Percentiles rank a stretch among this genome's conserved stretches.
These are phyloP conservation scores for Siphamia tubifer DNA, from an alignment of 2,113 vertebrate species.

Conservation along the genomic window DNA sequence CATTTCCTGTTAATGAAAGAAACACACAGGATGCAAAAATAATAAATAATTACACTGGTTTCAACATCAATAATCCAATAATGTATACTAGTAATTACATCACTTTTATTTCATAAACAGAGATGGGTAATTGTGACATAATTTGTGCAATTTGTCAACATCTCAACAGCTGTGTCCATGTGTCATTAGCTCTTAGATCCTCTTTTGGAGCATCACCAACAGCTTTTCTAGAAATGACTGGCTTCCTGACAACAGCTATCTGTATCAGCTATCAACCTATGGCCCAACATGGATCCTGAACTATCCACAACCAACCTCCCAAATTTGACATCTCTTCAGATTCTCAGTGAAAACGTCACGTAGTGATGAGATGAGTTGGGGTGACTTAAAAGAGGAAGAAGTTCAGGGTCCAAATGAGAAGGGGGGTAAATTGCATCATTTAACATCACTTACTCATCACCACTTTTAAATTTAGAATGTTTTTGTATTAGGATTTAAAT, in stretches of 20 bases:
- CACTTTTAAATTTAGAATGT: too few species aligned
- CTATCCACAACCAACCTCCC: background rate
- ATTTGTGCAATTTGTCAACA: background rate
- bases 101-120: background rate
- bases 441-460: too few species aligned
- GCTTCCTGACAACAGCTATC: background rate
- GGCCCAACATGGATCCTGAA: background rate
- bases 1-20: slow-evolving; percentile 84
- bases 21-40: slow-evolving; percentile 27
- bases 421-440: background rate
- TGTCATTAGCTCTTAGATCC: slow-evolving; percentile 10
- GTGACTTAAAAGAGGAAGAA: background rate
- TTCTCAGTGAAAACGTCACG: background rate
- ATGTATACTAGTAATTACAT: background rate
- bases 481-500: too few species aligned
- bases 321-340: background rate
- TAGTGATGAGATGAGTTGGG: background rate
- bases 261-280: slow-evolving; percentile 8
- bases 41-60: background rate
- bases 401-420: background rate
- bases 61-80: background rate
- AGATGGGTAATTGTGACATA: background rate
- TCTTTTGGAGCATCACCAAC: background rate
- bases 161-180: background rate
- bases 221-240: background rate